Evolutionary conservation across 1,140 invertebrate species (phyloP).

Genomic region (Papilio machaon): DNA sequence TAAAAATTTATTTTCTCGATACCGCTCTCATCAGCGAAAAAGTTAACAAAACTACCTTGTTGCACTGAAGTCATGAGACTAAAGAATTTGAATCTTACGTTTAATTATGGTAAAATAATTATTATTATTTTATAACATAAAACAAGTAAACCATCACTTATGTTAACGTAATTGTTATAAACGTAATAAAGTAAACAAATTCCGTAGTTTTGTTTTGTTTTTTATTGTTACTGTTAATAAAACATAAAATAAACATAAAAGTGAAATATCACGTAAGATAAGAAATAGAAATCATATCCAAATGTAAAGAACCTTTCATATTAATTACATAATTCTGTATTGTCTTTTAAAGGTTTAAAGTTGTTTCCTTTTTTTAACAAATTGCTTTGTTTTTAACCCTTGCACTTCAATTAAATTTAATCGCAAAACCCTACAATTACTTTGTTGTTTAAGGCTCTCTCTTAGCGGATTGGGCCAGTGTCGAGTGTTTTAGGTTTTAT

Average conservation of each 20-base stretch:
- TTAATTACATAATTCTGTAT: neutral
- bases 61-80: neutral
- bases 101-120: neutral
- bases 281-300: neutral
- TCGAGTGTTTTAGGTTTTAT: too few species aligned
- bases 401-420: neutral
- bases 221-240: neutral
- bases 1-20: too few species aligned
- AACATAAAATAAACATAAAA: too few species aligned
- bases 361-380: neutral
- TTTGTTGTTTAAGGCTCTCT: too few species aligned
- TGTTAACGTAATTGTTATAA: neutral
- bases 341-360: too few species aligned
- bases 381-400: neutral
- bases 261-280: neutral
- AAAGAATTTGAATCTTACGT: neutral
- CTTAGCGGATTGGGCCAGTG: too few species aligned
- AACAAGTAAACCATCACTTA: neutral
- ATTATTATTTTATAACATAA: neutral
- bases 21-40: too few species aligned
- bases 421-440: neutral
- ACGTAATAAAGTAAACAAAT: neutral
- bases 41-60: too few species aligned
- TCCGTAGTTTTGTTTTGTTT: neutral
- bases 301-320: neutral